Conservation (phyloP, 1,140 invertebrate genomes). For the Subanguina moxae region DNA sequence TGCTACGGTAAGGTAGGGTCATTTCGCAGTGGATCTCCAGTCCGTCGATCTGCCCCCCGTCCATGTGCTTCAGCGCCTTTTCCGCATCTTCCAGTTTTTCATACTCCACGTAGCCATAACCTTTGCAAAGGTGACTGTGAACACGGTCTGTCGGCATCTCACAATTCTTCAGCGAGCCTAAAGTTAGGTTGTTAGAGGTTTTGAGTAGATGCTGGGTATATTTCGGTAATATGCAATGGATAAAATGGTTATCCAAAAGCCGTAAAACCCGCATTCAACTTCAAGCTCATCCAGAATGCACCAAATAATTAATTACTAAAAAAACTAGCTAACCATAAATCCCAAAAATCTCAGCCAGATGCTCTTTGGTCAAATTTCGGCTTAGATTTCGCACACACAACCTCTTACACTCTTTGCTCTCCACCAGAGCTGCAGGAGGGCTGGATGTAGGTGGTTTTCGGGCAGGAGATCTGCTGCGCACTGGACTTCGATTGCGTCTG, state of each 20-base stretch:
- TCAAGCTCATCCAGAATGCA: too few species aligned
- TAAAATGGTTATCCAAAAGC: too few species aligned
- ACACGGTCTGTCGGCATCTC: slow-evolving; percentile 82
- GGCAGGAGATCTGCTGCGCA: slow-evolving; percentile 7
- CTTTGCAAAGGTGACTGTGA: slow-evolving; percentile 77
- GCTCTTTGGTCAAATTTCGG: slow-evolving; percentile 69
- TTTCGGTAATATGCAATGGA: too few species aligned
- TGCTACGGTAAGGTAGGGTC: slow-evolving; percentile 21
- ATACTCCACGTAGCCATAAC: slow-evolving; percentile 91
- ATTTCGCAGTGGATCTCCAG: slow-evolving; percentile 46
- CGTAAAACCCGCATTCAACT: too few species aligned
- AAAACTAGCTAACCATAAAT: slow-evolving; percentile 78
- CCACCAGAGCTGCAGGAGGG: slow-evolving; percentile 15
- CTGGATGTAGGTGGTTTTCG: slow-evolving; percentile 20
- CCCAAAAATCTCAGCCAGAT: slow-evolving; percentile 89
- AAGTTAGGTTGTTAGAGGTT: background rate
- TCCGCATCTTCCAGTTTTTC: slow-evolving; percentile 87
- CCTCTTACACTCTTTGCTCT: slow-evolving; percentile 10
- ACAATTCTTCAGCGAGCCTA: slow-evolving; percentile 72
- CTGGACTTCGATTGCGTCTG: background rate
- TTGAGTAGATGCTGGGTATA: background rate
- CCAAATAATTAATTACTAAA: too few species aligned
- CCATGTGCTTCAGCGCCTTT: slow-evolving; percentile 98
- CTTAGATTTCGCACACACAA: slow-evolving; percentile 32
- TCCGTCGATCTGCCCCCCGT: slow-evolving; percentile 70